phyloP scores from a whole-genome alignment of 2,113 vertebrate species.

The Thunnus maccoyii region DNA sequence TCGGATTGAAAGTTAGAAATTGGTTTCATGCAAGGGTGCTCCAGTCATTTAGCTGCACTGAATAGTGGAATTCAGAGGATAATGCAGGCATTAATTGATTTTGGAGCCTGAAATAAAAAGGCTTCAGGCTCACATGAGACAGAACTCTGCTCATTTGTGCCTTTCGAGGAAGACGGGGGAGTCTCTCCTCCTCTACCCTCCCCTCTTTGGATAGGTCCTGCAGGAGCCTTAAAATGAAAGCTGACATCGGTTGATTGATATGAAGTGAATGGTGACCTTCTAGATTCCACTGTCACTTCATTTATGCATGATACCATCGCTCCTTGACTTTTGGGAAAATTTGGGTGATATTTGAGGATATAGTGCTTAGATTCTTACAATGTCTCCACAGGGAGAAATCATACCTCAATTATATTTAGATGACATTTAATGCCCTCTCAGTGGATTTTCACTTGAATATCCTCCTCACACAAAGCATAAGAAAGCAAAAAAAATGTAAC shows the following conservation, averaged over 20 bases:
- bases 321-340: constrained; percentile 61
- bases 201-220: constrained; percentile 47
- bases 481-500: constrained; percentile 63
- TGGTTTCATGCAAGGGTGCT: constrained; percentile 84
- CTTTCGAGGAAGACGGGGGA: constrained; percentile 39
- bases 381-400: constrained; percentile 65
- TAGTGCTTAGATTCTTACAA: constrained; percentile 53
- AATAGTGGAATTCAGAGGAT: constrained; percentile 83
- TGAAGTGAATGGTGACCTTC: constrained; percentile 74
- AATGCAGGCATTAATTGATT: constrained; percentile 87
- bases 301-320: constrained; percentile 50
- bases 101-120: constrained; percentile 84
- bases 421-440: constrained; percentile 73
- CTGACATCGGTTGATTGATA: constrained; percentile 74
- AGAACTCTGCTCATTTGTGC: constrained; percentile 64
- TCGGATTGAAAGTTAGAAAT: constrained; percentile 81
- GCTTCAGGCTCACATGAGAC: constrained; percentile 69
- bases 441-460: constrained; percentile 62
- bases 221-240: constrained; percentile 60
- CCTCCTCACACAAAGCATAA: constrained; percentile 51
- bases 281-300: constrained; percentile 63
- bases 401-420: constrained; percentile 71
- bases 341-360: constrained; percentile 67
- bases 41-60: constrained; percentile 78
- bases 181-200: constrained; percentile 18